Base-by-base conservation (phyloP, 35 echinoderm and acorn worm species). In the Apostichopus japonicus region DNA sequence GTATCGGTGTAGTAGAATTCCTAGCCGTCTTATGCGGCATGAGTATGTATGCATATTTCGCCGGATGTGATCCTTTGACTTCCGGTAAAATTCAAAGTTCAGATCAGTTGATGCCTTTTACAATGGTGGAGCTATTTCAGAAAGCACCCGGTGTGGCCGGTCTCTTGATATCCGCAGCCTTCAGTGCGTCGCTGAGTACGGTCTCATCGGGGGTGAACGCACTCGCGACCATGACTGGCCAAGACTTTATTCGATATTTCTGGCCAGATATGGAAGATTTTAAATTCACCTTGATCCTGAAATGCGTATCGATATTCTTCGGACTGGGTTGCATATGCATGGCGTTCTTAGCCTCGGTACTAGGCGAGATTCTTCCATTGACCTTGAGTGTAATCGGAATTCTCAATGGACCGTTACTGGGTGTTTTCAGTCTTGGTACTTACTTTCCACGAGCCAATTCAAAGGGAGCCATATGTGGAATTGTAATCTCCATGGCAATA, bases 171-270 rank as follows among this genome's bases (percentile, higher is more conserved):
- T 67, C 86, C 9, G 62, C 86, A 4, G 62, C 59, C 2, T 67
- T 89, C 6, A 72, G 86, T 72, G 86, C 86, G 23, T 65, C 86
- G 23, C 86, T 89, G 0, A 65, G 86, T 27, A 62, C 24, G n/a
- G 86, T 89, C 3, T 89, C 86, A 15, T 72, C 83, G 16, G 92
- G 92, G 54, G 58, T 93, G 1, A 93, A 93, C 72, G 56, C 92
- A 3, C n/a, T 93, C 8, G 82, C 92, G 6, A 83, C 92, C 14
- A 72, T 93, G 61, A 56, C 63, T 10, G 81, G 80, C 13, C 59
- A 93, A 78, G 92, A 93, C 25, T 22, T 93, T 19, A 77, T 93
- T 8, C 86, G 54, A 78, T 23, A 72, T 4, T 8, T 89, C 24
- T 65, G 24, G 56, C 59, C 59, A 9, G 17, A 72, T 27, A 89